phyloP scores from a whole-genome alignment of 2,888 invertebrate species.

The Macrosiphum euphorbiae region DNA sequence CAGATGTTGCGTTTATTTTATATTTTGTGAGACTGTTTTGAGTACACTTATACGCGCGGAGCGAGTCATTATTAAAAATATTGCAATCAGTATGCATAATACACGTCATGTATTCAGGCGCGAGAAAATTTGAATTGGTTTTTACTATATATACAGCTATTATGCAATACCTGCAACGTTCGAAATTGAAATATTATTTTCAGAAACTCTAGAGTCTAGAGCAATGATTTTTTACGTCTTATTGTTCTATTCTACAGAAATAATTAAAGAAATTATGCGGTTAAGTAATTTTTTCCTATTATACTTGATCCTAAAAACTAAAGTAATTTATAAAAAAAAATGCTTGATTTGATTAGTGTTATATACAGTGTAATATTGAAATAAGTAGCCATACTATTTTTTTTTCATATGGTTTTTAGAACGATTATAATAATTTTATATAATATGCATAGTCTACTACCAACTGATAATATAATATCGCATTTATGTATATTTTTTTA shows the following conservation, averaged over 20 bases:
- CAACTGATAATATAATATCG: neutral
- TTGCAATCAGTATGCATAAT: neutral
- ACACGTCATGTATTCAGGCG: neutral
- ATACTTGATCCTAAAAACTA: neutral
- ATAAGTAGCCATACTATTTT: neutral
- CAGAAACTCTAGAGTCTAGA: neutral
- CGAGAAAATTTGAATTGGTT: slow-evolving; percentile 26
- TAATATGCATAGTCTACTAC: neutral
- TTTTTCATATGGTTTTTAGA: neutral
- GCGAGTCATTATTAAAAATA: slow-evolving; percentile 23
- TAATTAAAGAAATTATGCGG: neutral
- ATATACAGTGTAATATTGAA: neutral
- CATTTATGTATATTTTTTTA: neutral
- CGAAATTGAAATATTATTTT: neutral
- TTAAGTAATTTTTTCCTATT: neutral
- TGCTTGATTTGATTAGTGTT: neutral
- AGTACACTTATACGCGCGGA: neutral
- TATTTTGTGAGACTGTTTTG: slow-evolving; percentile 13
- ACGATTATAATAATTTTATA: neutral
- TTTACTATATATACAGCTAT: neutral
- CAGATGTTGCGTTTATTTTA: neutral
- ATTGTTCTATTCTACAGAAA: neutral
- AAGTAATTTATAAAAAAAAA: neutral
- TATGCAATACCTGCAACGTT: neutral
- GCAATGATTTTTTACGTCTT: neutral